Evolutionary conservation across 1,140 invertebrate genomes (phyloP).

Genomic region (Drosophila yakuba): DNA sequence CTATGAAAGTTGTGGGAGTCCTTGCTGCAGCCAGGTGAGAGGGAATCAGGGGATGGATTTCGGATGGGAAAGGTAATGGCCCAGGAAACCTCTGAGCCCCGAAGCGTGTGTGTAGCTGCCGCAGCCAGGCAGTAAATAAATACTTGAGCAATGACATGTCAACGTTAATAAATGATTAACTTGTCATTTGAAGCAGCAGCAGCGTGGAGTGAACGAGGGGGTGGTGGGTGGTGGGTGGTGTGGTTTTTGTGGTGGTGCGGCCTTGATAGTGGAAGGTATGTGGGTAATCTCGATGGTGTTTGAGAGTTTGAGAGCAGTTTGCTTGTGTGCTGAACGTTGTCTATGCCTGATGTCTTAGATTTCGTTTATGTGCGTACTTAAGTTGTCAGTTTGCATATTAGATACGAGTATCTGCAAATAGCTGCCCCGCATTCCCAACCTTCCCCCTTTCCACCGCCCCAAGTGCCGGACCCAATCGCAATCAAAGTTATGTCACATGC

Average conservation of each 20-base stretch:
- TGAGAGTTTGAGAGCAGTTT: constrained; percentile 16
- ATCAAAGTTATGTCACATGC: constrained; percentile 76
- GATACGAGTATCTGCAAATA: constrained; percentile 50
- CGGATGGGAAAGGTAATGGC: not conserved
- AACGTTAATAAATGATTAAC: constrained; percentile 81
- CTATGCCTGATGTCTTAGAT: constrained; percentile 58
- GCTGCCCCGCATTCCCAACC: not conserved
- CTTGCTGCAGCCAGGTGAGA: not conserved
- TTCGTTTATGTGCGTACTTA: constrained; percentile 72
- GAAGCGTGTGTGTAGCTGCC: constrained; percentile 28
- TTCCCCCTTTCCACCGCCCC: not conserved
- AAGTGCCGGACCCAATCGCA: constrained; percentile 64
- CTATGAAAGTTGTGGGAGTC: too few species aligned
- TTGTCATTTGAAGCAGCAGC: constrained; percentile 64
- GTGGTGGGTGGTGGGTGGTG: not conserved
- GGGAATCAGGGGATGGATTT: not conserved
- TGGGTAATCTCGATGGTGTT: constrained; percentile 37
- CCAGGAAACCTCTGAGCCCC: constrained; percentile 7
- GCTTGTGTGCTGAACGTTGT: constrained; percentile 50
- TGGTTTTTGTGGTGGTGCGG: constrained; percentile 13
- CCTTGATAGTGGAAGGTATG: not conserved
- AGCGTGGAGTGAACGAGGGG: constrained; percentile 13
- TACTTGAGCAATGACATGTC: constrained; percentile 81
- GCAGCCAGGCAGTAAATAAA: constrained; percentile 64
- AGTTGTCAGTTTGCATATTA: constrained; percentile 79